Percentiles rank a stretch among this genome's conserved stretches.
These are phyloP conservation scores for Henricia sp. DNA, from an alignment of 53 echinoderm and acorn worm genomes.

Conservation along the genomic window DNA sequence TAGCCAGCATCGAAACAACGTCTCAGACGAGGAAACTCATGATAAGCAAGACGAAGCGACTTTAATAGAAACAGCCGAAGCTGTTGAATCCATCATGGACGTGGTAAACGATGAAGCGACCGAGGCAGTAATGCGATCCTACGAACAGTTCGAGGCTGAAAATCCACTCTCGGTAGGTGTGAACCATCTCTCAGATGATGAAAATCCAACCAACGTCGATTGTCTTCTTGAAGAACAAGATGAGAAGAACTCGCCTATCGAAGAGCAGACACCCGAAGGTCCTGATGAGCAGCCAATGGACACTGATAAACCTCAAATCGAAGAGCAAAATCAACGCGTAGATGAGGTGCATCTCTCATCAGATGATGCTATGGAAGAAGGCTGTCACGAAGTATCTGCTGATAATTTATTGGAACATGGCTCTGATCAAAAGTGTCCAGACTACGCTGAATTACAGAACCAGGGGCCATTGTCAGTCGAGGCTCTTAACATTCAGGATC, in stretches of 20 bases:
- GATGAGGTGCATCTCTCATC: not conserved
- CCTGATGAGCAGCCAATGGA: not conserved
- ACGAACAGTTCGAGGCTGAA: slow-evolving; percentile 50
- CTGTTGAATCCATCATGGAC: slow-evolving; percentile 85
- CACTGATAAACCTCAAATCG: not conserved
- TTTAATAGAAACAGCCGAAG: slow-evolving; percentile 81
- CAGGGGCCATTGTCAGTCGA: slow-evolving; percentile 3
- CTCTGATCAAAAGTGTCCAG: not conserved
- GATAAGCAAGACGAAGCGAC: slow-evolving; percentile 65
- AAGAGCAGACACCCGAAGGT: slow-evolving; percentile 29
- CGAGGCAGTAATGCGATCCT: slow-evolving; percentile 61
- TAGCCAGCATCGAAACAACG: slow-evolving; percentile 4
- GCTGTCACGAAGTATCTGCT: not conserved
- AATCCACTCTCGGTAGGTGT: slow-evolving; percentile 47
- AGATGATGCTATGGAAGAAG: slow-evolving; percentile 11
- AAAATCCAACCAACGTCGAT: slow-evolving; percentile 25
- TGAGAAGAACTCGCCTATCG: no score
- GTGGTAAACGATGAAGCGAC: slow-evolving; percentile 57
- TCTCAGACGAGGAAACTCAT: slow-evolving; percentile 22
- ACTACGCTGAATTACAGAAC: not conserved
- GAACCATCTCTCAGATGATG: slow-evolving; percentile 11
- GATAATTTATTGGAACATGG: slow-evolving; percentile 4
- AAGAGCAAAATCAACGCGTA: not conserved
- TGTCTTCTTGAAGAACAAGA: slow-evolving; percentile 13
- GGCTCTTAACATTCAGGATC: slow-evolving; percentile 21